phyloP scores from a whole-genome alignment of 1,140 invertebrate genomes.

The Heliconius eleuchia region DNA sequence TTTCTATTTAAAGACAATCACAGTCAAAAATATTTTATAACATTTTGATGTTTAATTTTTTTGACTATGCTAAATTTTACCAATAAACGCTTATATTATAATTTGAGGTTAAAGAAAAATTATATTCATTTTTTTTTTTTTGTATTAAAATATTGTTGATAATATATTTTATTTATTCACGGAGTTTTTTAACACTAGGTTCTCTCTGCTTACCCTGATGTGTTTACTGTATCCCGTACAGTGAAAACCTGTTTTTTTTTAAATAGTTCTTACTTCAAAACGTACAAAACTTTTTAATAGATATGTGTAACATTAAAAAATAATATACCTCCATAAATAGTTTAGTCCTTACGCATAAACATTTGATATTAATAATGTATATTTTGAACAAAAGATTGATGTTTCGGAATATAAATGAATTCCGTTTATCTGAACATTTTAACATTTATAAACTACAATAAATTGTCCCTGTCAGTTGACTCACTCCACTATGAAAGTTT shows the following conservation, averaged over 20 bases:
- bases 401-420: constrained; percentile 32
- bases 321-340: too few species aligned
- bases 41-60: not conserved
- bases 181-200: too few species aligned
- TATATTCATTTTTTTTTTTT: not conserved
- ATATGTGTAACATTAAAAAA: not conserved
- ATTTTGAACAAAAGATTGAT: constrained; percentile 18
- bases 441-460: constrained; percentile 66
- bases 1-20: too few species aligned
- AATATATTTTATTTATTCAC: not conserved
- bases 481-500: constrained; percentile 68
- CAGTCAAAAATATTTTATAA: too few species aligned
- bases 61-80: not conserved
- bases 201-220: too few species aligned
- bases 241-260: too few species aligned
- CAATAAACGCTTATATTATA: not conserved
- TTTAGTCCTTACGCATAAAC: not conserved
- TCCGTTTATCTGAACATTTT: constrained; percentile 50
- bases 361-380: constrained; percentile 10
- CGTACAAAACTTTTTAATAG: not conserved
- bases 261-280: not conserved
- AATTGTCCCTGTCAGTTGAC: constrained; percentile 62
- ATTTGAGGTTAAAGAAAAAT: not conserved
- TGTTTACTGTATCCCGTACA: too few species aligned
- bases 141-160: not conserved